Evolutionary conservation across 2,797 vertebrate genomes (phyloP).

Genomic region (Gobionotothen gibberifrons): DNA sequence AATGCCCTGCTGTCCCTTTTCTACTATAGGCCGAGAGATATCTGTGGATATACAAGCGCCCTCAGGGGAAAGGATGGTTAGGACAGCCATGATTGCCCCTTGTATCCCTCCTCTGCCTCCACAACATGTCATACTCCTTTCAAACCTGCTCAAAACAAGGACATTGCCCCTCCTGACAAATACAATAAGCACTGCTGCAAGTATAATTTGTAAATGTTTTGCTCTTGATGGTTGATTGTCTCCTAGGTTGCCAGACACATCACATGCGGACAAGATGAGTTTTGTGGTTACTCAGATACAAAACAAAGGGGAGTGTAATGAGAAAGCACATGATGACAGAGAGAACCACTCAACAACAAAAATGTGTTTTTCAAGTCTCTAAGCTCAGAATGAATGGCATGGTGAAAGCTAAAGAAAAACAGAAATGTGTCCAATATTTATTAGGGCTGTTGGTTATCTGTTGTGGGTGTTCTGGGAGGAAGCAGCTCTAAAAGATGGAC

Average conservation of each 20-base stretch:
- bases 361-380: constrained; percentile 18
- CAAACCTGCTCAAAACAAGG: constrained; percentile 42
- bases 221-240: constrained; percentile 37
- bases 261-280: not conserved
- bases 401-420: constrained; percentile 28
- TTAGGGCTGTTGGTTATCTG: not conserved
- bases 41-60: constrained; percentile 40
- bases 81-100: constrained; percentile 57
- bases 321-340: constrained; percentile 19
- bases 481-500: constrained; percentile 16
- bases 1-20: constrained; percentile 21
- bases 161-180: constrained; percentile 46
- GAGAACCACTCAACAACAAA: not conserved
- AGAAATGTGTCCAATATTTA: not conserved
- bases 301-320: constrained; percentile 24
- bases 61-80: constrained; percentile 11
- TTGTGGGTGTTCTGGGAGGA: constrained; percentile 28
- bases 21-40: constrained; percentile 29
- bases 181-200: constrained; percentile 16
- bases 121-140: constrained; percentile 39
- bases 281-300: constrained; percentile 27
- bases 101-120: constrained; percentile 31
- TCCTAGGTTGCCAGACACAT: constrained; percentile 19
- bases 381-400: constrained; percentile 12
- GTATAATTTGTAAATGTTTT: constrained; percentile 22